Percentiles rank a stretch among this genome's conserved stretches.
These are phyloP conservation scores for Xestia xanthographa DNA, from an alignment of 2,888 invertebrate species.

Conservation along the genomic window DNA sequence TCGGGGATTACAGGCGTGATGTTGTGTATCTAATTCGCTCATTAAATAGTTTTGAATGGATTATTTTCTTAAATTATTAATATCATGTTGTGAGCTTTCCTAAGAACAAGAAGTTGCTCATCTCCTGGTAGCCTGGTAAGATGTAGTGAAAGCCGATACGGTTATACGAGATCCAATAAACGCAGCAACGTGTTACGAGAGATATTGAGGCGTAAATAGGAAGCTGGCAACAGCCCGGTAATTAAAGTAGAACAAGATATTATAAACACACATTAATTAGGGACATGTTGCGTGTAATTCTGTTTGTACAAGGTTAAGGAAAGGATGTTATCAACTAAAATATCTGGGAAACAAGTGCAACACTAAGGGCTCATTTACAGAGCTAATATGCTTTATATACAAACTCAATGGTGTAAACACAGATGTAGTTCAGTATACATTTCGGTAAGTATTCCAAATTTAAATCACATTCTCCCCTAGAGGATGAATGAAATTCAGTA, in stretches of 20 bases:
- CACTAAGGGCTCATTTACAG: no score
- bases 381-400: no score
- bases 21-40: no score
- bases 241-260: conserved; percentile 34
- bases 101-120: conserved; percentile 11
- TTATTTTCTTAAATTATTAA: background rate
- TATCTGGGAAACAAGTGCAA: no score
- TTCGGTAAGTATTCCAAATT: no score
- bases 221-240: conserved; percentile 28
- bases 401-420: no score
- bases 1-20: no score
- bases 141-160: conserved; percentile 25
- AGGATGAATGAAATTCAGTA: no score
- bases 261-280: conserved; percentile 22
- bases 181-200: conserved; percentile 22
- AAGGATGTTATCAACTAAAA: background rate
- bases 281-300: background rate
- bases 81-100: background rate
- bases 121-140: background rate
- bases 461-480: no score
- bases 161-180: conserved; percentile 32
- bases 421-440: no score
- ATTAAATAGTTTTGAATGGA: background rate
- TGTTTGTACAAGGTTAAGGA: background rate
- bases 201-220: conserved; percentile 46